phyloP scores from a whole-genome alignment of 2,888 invertebrate species.

The Dexiosoma caninum region DNA sequence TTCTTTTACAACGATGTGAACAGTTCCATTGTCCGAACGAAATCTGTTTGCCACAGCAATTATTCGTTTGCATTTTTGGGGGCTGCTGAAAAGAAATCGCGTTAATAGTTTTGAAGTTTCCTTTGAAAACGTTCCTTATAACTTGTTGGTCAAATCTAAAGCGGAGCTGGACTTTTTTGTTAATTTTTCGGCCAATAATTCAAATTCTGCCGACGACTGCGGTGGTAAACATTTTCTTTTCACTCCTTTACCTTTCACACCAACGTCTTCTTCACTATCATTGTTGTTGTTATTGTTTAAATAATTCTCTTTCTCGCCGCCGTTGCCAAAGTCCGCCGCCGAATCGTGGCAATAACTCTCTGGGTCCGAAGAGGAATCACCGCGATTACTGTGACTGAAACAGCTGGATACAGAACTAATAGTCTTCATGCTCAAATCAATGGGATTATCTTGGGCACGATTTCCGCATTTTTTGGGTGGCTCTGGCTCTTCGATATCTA shows the following conservation, averaged over 20 bases:
- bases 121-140: too few relatives aligned
- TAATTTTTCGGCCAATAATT: neutral
- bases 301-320: slow-evolving; percentile 64
- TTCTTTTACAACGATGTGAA: neutral
- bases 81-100: too few relatives aligned
- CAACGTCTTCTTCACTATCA: slow-evolving; percentile 28
- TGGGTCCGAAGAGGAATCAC: slow-evolving; percentile 46
- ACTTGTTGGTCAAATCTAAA: slow-evolving; percentile 52
- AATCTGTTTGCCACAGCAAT: too few relatives aligned
- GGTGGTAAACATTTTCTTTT: slow-evolving; percentile 28
- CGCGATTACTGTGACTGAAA: slow-evolving; percentile 69
- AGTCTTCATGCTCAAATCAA: slow-evolving; percentile 88
- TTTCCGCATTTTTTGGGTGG: slow-evolving; percentile 70
- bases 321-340: slow-evolving; percentile 52
- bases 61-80: too few relatives aligned
- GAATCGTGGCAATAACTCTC: slow-evolving; percentile 40
- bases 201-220: neutral
- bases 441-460: slow-evolving; percentile 83
- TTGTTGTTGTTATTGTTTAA: slow-evolving; percentile 62
- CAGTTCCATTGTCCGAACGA: neutral
- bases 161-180: slow-evolving; percentile 12
- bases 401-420: slow-evolving; percentile 78
- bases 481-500: slow-evolving; percentile 42
- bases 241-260: neutral
- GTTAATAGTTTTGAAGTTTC: too few relatives aligned